A percentile compares a stretch with the other conserved stretches of the same genome.
Evolutionary conservation across 92 coral and sea anemone species (phyloP).

Genomic region (Parazoanthus atlanticus): DNA sequence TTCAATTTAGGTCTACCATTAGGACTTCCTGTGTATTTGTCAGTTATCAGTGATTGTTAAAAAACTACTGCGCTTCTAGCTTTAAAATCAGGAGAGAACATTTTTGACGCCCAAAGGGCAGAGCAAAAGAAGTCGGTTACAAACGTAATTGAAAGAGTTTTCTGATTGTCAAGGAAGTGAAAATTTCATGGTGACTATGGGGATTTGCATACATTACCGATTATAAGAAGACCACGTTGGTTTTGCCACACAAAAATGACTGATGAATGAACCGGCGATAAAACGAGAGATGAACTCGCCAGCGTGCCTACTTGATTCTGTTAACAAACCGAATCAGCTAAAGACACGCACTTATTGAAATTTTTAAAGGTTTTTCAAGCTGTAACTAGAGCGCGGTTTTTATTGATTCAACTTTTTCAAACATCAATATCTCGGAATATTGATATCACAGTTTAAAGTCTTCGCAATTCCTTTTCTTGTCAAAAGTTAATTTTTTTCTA

Average conservation of each 20-base stretch:
- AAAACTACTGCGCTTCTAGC: background rate
- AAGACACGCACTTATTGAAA: background rate
- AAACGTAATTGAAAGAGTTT: background rate
- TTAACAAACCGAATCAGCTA: background rate
- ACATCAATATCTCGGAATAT: too few relatives aligned
- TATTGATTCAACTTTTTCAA: background rate
- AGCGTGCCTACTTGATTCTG: background rate
- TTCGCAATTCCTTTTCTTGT: background rate
- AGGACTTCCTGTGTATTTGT: background rate
- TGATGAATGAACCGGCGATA: background rate
- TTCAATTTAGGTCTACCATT: background rate
- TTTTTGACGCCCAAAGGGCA: background rate
- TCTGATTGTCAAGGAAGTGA: background rate
- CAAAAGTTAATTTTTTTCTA: background rate
- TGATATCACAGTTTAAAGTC: background rate
- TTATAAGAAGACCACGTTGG: background rate
- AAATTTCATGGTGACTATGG: background rate
- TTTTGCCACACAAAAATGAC: background rate
- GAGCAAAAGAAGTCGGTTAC: background rate
- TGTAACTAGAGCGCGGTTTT: background rate
- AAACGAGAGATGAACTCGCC: background rate
- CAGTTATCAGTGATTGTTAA: background rate
- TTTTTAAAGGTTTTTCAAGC: background rate
- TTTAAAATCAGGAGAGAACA: background rate
- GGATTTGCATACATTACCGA: background rate